A percentile compares a stretch with the other conserved stretches of the same genome.
Evolutionary conservation across 2,797 vertebrate genomes (phyloP).

Genomic region (Meriones psammophilus): DNA sequence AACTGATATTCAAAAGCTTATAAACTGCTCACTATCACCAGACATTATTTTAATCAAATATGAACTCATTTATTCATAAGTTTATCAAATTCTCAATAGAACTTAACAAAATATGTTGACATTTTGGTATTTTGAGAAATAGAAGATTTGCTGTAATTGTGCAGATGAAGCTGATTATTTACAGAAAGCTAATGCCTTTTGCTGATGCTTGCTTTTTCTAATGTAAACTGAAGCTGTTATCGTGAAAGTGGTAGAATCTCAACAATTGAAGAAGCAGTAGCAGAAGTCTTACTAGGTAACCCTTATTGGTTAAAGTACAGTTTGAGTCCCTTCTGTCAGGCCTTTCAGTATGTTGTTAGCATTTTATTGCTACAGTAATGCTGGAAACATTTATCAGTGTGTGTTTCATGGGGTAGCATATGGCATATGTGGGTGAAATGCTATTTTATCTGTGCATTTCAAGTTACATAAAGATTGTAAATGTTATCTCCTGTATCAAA

Average conservation of each 20-base stretch:
- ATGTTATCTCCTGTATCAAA: constrained; percentile 89
- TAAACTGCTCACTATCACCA: constrained; percentile 39
- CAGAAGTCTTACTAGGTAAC: constrained; percentile 23
- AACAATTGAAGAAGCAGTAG: constrained; percentile 51
- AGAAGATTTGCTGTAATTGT: constrained; percentile 56
- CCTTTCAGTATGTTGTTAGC: constrained; percentile 59
- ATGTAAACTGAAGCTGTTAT: constrained; percentile 30
- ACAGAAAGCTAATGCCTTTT: constrained; percentile 24
- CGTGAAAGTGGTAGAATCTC: constrained; percentile 42
- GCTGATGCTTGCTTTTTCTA: constrained; percentile 52
- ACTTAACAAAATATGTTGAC: constrained; percentile 42
- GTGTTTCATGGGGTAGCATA: constrained; percentile 67
- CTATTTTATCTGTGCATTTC: constrained; percentile 77
- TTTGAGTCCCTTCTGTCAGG: background rate
- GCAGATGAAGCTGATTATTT: background rate
- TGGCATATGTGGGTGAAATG: constrained; percentile 78
- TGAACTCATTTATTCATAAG: constrained; percentile 44
- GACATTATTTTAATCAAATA: constrained; percentile 52
- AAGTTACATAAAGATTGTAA: constrained; percentile 83
- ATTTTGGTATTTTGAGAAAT: constrained; percentile 57
- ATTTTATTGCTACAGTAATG: constrained; percentile 65
- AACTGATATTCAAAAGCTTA: constrained; percentile 35
- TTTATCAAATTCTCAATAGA: constrained; percentile 52
- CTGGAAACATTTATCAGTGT: constrained; percentile 46
- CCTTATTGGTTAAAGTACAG: background rate